phyloP scores from a whole-genome alignment of 2,888 invertebrate genomes.

The Catocala nupta region DNA sequence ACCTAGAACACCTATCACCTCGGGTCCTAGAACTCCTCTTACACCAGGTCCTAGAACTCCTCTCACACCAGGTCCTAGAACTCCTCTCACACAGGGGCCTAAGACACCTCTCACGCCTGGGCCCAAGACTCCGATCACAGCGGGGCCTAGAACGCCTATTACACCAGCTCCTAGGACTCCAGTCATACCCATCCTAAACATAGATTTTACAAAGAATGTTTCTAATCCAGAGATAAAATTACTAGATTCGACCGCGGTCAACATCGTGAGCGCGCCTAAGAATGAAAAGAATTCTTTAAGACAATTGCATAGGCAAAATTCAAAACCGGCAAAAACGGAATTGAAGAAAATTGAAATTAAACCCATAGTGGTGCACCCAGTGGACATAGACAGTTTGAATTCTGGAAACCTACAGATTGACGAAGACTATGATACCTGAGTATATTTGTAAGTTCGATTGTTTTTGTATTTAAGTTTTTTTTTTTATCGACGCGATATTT shows the following conservation, averaged over 20 bases:
- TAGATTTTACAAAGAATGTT: conserved; percentile 78
- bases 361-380: conserved; percentile 54
- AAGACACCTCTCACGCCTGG: no score
- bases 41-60: no score
- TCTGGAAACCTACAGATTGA: conserved; percentile 82
- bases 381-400: conserved; percentile 75
- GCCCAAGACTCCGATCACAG: conserved; percentile 45
- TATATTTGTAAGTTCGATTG: conserved; percentile 63
- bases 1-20: conserved; percentile 46
- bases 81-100: no score
- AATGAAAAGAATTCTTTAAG: conserved; percentile 55
- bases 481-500: conserved; percentile 54
- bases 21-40: no score
- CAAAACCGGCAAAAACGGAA: conserved; percentile 65
- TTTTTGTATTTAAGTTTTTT: conserved; percentile 58
- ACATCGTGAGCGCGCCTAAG: conserved; percentile 60
- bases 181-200: conserved; percentile 75
- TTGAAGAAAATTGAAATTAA: conserved; percentile 66
- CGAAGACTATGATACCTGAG: conserved; percentile 86
- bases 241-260: conserved; percentile 65
- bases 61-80: no score
- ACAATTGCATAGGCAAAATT: conserved; percentile 69
- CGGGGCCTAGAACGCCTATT: conserved; percentile 43
- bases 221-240: conserved; percentile 79
- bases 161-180: conserved; percentile 57